Evolutionary conservation across 2,797 vertebrate genomes (phyloP).

Genomic region (Emydoidea blandingii): DNA sequence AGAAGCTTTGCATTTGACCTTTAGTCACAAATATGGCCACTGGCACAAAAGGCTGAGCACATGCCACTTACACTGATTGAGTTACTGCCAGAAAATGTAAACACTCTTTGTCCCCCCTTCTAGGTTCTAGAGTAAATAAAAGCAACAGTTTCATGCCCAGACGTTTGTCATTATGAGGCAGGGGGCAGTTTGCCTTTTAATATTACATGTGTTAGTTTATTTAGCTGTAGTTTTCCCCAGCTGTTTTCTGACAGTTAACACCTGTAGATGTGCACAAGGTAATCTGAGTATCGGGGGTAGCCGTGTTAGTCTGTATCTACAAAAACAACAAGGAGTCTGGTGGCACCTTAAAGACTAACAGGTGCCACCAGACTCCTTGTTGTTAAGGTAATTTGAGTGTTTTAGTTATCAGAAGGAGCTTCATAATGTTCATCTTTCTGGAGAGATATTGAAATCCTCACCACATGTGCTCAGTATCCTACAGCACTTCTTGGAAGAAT

Average conservation of each 20-base stretch:
- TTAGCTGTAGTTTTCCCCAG: constrained; percentile 32
- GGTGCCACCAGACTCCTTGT: too few relatives aligned
- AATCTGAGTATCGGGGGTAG: neutral
- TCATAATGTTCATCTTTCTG: neutral
- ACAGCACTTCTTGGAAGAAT: neutral
- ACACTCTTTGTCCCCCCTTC: neutral
- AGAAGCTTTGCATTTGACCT: constrained; percentile 22
- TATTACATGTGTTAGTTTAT: neutral
- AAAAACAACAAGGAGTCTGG: too few relatives aligned
- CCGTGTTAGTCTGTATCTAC: too few relatives aligned
- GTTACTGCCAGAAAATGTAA: constrained; percentile 14
- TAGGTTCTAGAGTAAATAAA: constrained; percentile 27
- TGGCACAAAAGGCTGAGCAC: neutral
- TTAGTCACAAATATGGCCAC: neutral
- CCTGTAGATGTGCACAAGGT: neutral
- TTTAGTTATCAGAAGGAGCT: constrained; percentile 1
- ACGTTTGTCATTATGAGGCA: neutral
- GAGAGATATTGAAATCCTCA: neutral
- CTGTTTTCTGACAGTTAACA: neutral
- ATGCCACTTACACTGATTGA: neutral
- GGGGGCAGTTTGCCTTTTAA: neutral
- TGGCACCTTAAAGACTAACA: too few relatives aligned
- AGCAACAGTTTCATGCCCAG: neutral
- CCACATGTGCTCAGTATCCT: neutral
- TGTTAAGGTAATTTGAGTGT: neutral